These are phyloP conservation scores for Hartigia nigra DNA, from an alignment of 2,888 invertebrate species.

Conservation along the genomic window DNA sequence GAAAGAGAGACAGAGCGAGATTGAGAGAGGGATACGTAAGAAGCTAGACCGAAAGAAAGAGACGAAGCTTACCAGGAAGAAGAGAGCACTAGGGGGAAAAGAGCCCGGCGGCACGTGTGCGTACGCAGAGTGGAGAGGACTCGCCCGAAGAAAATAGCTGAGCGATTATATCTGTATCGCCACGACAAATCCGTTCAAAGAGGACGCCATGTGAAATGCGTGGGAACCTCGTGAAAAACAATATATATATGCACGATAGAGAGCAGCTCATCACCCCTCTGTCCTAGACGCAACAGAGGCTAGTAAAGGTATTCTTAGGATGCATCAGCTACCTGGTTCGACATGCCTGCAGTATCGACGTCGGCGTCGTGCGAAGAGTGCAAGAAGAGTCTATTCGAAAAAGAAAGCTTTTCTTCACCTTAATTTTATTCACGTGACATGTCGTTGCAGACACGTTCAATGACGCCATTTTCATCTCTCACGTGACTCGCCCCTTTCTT, in stretches of 20 bases:
- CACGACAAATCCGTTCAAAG: neutral
- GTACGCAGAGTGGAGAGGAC: neutral
- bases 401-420: neutral
- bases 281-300: neutral
- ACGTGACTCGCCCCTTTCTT: neutral
- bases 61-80: neutral
- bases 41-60: neutral
- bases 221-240: neutral
- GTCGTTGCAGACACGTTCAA: neutral
- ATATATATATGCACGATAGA: neutral
- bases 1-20: constrained; percentile 1
- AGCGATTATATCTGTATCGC: neutral
- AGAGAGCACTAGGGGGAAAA: constrained; percentile 1
- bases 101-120: constrained; percentile 20
- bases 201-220: neutral
- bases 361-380: neutral
- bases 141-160: neutral
- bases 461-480: neutral
- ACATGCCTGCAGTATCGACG: neutral
- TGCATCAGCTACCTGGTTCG: neutral
- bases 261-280: neutral
- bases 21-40: neutral
- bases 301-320: neutral
- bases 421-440: neutral
- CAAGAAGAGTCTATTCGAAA: neutral